Evolutionary conservation across 1,140 invertebrate species (phyloP), one percentile per base, ranked within the genome.

Genomic region (Trichogramma pretiosum): DNA sequence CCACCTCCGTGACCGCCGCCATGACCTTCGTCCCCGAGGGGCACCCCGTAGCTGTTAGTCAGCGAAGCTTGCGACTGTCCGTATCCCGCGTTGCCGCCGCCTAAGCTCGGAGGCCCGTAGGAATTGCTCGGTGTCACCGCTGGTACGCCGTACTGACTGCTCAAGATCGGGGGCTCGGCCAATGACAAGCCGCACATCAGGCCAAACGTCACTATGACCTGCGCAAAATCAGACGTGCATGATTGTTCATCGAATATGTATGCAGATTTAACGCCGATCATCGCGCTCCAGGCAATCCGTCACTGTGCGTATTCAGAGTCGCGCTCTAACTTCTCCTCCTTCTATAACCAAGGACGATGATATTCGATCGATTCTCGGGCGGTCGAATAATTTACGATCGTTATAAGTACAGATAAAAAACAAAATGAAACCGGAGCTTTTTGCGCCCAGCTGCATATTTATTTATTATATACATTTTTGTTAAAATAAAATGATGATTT

Each of bases 21-120:
- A 0, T 33, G 9, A 1, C 37, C 41, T 4, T 39, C 17, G 40
- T 54, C 52, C 44, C 52, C 53, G 34, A 64, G 39, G 43, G 68
- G 65, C 37, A 61, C 41, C 35, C 65, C 68, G 44, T 72, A 69
- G 52, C 64, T 64, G 56, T 65, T 67, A 44, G 61, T 63, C 44
- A 61, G 30, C 23, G 43, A 32, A 18, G 42, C 26, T 5, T 45
- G 36, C 17, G 33, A 45, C 3, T 33, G 19, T 21, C 22, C 30
- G 8, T 21, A 22, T 21, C 57, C 58, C 53, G 60, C 58, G 63
- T 69, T 70, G 34, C 61, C 65, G 47, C 57, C 64, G 57, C 57
- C 70, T 42, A 70, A 50, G 24, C 26, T 18, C 21, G 65, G 60
- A 16, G 65, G 67, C 40, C 70, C 69, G 48, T 60, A 62, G n/a